Base-by-base conservation (phyloP, 2,888 invertebrate species). In the Xylota sylvarum region DNA sequence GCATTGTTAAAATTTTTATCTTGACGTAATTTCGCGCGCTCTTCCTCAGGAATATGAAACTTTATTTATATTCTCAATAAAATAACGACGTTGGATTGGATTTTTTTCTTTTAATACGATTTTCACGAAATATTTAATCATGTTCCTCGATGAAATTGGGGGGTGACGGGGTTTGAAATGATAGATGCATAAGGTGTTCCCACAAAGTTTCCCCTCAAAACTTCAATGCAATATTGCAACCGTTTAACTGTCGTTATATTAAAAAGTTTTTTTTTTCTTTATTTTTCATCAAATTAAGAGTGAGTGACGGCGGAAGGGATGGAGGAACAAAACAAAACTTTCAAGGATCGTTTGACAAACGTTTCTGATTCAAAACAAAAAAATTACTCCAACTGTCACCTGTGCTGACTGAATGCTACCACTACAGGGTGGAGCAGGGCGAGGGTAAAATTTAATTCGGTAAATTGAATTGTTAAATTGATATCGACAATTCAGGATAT, bases 1-100 rank as follows among this genome's bases (percentile, higher is more conserved):
- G 69, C 74, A 84, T 84, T 84, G 79, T 84, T 84, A 67, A 74
- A 69, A 64, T 43, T 79, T 79, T 69, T 74, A 56, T 84, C 64
- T 74, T 56, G 56, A 64, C 74, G 48, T 46, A 32, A 56, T 64
- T 52, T 70, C 14, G 27, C 62, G 50, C 9, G 32, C 40, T 19
- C 56, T 55, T 27, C 46, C 55, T 35, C 60, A 35, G 48, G 19
- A 69, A 48, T 72, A 40, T 37, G 67, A 69, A 77, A 60, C 55
- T 73, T 67, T 82, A 30, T 77, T 60, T 77, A 43, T 70, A 56
- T 76, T 9, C 52, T n/a, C 23, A 27, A 65, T 56, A 52, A 48
- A 65, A 46, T 48, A 67, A 40, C 48, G 37, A 48, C 37, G 37
- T n/a, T 17, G 7, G 35, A 46, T 12, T 62, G 23, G 60, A 9